Base-by-base conservation (phyloP, 2,113 vertebrate genomes). In the Spermophilus dauricus region DNA sequence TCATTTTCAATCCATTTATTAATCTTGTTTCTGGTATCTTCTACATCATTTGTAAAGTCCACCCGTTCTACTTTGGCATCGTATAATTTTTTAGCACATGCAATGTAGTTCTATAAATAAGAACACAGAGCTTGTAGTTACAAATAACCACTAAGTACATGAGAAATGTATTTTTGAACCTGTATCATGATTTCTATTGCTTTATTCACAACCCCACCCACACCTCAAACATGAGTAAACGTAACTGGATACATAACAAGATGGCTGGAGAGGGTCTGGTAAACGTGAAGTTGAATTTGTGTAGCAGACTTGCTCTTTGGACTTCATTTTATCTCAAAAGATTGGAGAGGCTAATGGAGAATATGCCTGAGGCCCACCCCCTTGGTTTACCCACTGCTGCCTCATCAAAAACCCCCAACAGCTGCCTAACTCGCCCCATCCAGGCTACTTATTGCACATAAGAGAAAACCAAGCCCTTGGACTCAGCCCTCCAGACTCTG, bases 1-100 rank as follows among this genome's bases (percentile, higher is more conserved):
- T 98, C 81, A 14, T 92, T 61, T 93, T 97, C 86, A 78, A 98
- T 94, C 98, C 98, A 98, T 18, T 91, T 78, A 77, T 98, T 98
- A 53, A 98, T 98, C 75, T 96, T 72, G 67, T 91, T 18, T 76
- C 82, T 98, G 61, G 97, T 96, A 0, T 97, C 92, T 51, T 97
- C 95, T 78, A 97, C 1, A 63, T 93, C 93, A 70, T 97, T 98
- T 88, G 95, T 95, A 85, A 98, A 98, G 73, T 98, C 98, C 78
- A 98, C 96, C 80, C 93, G 76, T 48, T 97, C 93, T 37, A 98
- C 88, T 53, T 83, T 97, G 88, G 98, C 98, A 48, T 98, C 76
- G 39, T 98, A 98, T 80, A 98, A 86, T 42, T 85, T 93, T 86
- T 96, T 28, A 48, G 97, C 97, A 92, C 77, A 89, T 2, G 63